phyloP scores from a whole-genome alignment of 2,113 vertebrate genomes.

The Hassar affinis region DNA sequence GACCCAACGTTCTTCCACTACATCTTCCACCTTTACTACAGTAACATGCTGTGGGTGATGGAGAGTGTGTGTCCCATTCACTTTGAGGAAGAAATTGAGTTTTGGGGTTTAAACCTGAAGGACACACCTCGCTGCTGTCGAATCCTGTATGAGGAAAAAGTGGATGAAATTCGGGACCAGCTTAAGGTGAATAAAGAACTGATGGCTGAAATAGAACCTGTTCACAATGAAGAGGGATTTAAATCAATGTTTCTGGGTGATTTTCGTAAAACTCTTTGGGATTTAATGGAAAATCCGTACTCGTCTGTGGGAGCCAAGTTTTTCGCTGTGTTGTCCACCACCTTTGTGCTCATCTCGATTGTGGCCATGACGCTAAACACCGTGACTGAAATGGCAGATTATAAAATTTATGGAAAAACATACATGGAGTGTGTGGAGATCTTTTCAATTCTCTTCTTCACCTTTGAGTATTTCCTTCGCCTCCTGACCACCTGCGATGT shows the following conservation, averaged over 20 bases:
- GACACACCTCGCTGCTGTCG: conserved; percentile 83
- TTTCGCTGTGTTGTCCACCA: conserved; percentile 83
- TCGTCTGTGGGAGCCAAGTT: conserved; percentile 83
- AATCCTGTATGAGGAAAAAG: conserved; percentile 84
- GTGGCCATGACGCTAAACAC: conserved; percentile 88
- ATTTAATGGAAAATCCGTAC: conserved; percentile 86
- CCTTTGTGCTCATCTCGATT: conserved; percentile 87
- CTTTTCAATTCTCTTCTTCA: conserved; percentile 84
- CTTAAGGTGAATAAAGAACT: conserved; percentile 85
- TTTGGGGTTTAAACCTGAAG: conserved; percentile 84
- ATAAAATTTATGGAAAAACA: conserved; percentile 71
- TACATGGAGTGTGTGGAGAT: conserved; percentile 84
- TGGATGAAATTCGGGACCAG: conserved; percentile 82
- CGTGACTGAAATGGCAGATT: conserved; percentile 78
- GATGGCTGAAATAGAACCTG: conserved; percentile 79
- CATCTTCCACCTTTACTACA: conserved; percentile 86
- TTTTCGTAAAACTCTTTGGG: conserved; percentile 77
- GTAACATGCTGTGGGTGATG: conserved; percentile 84
- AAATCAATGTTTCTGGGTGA: conserved; percentile 75
- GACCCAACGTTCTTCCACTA: conserved; percentile 85
- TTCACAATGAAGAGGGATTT: conserved; percentile 70
- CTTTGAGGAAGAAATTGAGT: conserved; percentile 83
- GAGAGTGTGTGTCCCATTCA: conserved; percentile 82
- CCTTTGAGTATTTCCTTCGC: conserved; percentile 80
- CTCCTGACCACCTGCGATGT: conserved; percentile 80